These are phyloP conservation scores for Terrapene triunguis DNA, from an alignment of 2,113 vertebrate species.

Conservation along the genomic window DNA sequence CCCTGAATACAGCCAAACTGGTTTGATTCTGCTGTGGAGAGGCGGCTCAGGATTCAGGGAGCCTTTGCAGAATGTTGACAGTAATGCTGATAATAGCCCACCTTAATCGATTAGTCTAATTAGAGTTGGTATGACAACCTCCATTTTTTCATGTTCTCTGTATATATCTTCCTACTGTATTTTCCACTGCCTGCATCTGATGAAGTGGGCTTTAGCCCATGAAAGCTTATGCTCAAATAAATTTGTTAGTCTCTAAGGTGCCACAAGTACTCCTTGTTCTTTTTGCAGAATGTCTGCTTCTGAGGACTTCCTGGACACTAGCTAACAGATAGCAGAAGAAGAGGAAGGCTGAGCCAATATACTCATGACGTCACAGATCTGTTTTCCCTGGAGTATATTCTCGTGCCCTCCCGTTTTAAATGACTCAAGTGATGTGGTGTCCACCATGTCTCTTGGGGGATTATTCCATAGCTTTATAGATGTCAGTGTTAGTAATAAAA, in stretches of 20 bases:
- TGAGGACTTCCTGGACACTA: neutral
- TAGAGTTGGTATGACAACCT: too few relatives aligned
- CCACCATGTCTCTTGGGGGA: rapidly evolving
- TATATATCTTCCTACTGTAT: too few relatives aligned
- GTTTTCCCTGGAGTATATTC: neutral
- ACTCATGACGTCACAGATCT: neutral
- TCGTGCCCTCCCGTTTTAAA: neutral
- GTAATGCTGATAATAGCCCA: too few relatives aligned
- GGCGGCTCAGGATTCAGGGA: neutral
- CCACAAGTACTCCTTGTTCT: too few relatives aligned
- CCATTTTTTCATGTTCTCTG: too few relatives aligned
- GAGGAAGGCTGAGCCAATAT: neutral
- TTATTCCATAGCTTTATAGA: neutral
- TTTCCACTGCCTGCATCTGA: too few relatives aligned
- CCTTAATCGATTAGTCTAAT: too few relatives aligned
- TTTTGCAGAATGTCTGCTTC: neutral
- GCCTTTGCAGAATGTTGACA: neutral
- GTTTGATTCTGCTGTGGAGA: neutral
- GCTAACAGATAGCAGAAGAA: neutral
- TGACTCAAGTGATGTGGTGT: neutral
- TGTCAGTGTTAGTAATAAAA: neutral
- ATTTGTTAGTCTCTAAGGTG: too few relatives aligned
- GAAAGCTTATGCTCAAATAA: too few relatives aligned
- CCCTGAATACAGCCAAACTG: neutral
- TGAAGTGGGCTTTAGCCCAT: too few relatives aligned